Base-by-base conservation (phyloP, 2,888 invertebrate species). In the Beris morrisii region DNA sequence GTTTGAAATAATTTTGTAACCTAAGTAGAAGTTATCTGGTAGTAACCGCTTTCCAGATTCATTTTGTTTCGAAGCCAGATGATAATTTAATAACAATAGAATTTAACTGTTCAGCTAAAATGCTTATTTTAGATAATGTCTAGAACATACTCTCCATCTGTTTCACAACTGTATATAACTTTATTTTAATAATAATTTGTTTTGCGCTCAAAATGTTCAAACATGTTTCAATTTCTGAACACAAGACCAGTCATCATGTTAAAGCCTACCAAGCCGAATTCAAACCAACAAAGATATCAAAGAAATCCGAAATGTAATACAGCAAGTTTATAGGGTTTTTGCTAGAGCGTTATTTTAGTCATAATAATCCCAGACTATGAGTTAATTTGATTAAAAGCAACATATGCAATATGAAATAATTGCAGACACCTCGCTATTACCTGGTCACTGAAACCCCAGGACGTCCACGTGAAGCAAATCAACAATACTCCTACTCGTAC, bases 391-490 rank as follows among this genome's bases (percentile, higher is more conserved):
- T 54, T 13, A 44, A 56, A 56, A 44, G 31, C 9, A 45, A 56
- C 44, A 46, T 50, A 48, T 52, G 58, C 56, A 58, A 58, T 57
- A 66, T 58, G 32, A 9, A 53, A 50, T 83, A 84, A 84, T 85
- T 86, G 83, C 87, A 93, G 93, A 92, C 89, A 84, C 91, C 93
- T 76, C 90, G 93, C 82, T 90, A 91, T 86, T 92, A 92, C 85
- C 88, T 91, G 83, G 90, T 91, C 81, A 88, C 88, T 82, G 91
- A 92, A 79, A 86, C 88, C 75, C 87, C 88, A 70, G 85, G 76
- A 67, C 82, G 84, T 77, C 84, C 85, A 74, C 84, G 86, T 67
- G 85, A 87, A 79, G 88, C 89, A 74, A 90, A 92, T 81, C 86
- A 91, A 84, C 90, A 91, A 84, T 93, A 92, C 85, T 91, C 91